A percentile compares a stretch with the other conserved stretches of the same genome.
These are phyloP conservation scores for Tenebrosternarchus preto DNA, from an alignment of 2,113 vertebrate genomes.

Conservation along the genomic window DNA sequence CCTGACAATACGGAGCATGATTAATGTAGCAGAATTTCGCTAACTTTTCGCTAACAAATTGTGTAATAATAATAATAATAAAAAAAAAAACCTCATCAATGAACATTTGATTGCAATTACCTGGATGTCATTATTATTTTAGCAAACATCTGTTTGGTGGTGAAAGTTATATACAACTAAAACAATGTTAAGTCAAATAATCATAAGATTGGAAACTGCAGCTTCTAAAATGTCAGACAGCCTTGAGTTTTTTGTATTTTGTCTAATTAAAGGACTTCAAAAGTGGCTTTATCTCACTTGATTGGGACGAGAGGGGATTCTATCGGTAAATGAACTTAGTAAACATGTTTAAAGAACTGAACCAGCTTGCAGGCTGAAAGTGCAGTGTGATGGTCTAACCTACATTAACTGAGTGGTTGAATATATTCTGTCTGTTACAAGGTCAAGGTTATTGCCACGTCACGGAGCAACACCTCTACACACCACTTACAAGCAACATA, in stretches of 20 bases:
- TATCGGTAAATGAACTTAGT: too few relatives aligned
- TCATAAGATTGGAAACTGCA: conserved; percentile 4
- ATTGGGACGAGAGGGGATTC: neutral
- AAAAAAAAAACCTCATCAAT: neutral
- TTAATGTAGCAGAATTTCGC: conserved; percentile 13
- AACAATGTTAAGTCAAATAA: conserved; percentile 6
- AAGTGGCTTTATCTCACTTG: conserved; percentile 43
- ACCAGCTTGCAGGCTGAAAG: too few relatives aligned
- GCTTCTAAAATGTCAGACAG: conserved; percentile 46
- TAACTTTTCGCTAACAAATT: conserved; percentile 12
- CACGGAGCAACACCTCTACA: too few relatives aligned
- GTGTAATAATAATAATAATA: neutral
- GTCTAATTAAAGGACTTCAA: conserved; percentile 74
- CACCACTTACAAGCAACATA: too few relatives aligned
- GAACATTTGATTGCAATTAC: conserved; percentile 22
- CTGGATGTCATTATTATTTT: neutral
- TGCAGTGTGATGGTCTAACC: neutral
- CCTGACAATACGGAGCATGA: conserved; percentile 7
- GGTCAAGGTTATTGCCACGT: too few relatives aligned
- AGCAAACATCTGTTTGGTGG: neutral
- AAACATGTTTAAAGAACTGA: neutral
- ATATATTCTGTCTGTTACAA: too few relatives aligned
- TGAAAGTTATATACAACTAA: conserved; percentile 20
- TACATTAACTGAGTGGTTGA: neutral
- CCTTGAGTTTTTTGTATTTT: conserved; percentile 74